These are phyloP conservation scores for Agriopis leucophaearia DNA, from an alignment of 2,888 invertebrate genomes.

Conservation along the genomic window DNA sequence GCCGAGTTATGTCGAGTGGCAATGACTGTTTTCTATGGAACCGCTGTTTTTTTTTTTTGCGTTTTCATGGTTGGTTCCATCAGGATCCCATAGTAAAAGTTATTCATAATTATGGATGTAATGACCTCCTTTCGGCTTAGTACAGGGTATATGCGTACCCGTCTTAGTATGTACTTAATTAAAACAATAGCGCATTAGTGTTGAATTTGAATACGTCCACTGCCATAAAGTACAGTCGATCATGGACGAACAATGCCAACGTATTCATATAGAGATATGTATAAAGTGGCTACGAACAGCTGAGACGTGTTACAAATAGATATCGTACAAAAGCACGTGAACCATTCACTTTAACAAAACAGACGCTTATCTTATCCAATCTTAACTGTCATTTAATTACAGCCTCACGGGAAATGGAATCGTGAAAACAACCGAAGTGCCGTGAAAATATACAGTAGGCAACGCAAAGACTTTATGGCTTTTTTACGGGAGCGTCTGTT, in stretches of 20 bases:
- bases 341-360: slow-evolving; percentile 11
- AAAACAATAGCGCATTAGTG: slow-evolving; percentile 36
- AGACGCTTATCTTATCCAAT: slow-evolving; percentile 30
- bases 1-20: too few relatives aligned
- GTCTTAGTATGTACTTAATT: slow-evolving; percentile 10
- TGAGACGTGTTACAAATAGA: slow-evolving; percentile 26
- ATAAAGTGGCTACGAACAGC: slow-evolving; percentile 12
- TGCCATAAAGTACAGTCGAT: slow-evolving; percentile 33
- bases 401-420: slow-evolving; percentile 25
- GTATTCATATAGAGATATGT: slow-evolving; percentile 28
- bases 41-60: too few relatives aligned
- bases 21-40: too few relatives aligned
- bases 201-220: slow-evolving; percentile 27
- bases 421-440: slow-evolving; percentile 23
- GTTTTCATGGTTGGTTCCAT: too few relatives aligned
- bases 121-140: too few relatives aligned
- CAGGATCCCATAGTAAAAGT: too few relatives aligned
- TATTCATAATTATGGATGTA: too few relatives aligned
- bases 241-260: slow-evolving; percentile 35
- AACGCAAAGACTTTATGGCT: slow-evolving; percentile 25
- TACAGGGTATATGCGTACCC: too few relatives aligned
- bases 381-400: slow-evolving; percentile 23
- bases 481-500: slow-evolving; percentile 24
- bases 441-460: slow-evolving; percentile 21
- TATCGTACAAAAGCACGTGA: slow-evolving; percentile 28